Base-by-base conservation (phyloP, 2,888 invertebrate species). In the Oligia strigilis region DNA sequence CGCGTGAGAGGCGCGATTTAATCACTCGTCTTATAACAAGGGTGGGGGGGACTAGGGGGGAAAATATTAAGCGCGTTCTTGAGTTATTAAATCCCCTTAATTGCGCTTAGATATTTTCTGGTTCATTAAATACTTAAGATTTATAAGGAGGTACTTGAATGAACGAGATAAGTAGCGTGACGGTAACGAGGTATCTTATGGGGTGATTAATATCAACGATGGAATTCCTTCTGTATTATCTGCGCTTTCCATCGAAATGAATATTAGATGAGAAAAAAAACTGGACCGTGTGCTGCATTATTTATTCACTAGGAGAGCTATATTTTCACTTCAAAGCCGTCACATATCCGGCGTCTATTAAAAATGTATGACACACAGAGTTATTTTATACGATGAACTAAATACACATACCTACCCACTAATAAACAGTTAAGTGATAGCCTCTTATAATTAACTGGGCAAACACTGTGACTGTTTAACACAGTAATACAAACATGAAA, bases 1-100 rank as follows among this genome's bases (percentile, higher is more conserved):
- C 94, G 94, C 95, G 94, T 94, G 93, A 95, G 93, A 93, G 94
- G 94, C 93, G 91, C 94, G 93, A 94, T 95, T 96, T 97, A 96
- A 97, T 97, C 94, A 93, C 94, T 92, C 89, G 93, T 90, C 94
- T 95, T 95, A 94, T 95, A 95, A 95, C 93, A 94, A 95, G 93
- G 93, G 88, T 82, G 89, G 89, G 88, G 88, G 87, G 89, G 88
- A 86, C 83, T 82, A 87, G 87, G 90, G 87, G 90, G 93, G 93
- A 92, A 60, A 92, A 93, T 94, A 95, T 96, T 94, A 94, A 94
- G 94, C 92, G 92, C 95, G 94, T 95, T 95, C 95, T 94, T 94
- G 91, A 95, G 93, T 95, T 96, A 96, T 96, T 95, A 94, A 93
- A 93, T 91, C 93, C 91, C 91, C 93, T 93, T 95, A 94, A 96